Base-by-base conservation (phyloP, 2,113 vertebrate genomes). In the Seriola aureovittata region DNA sequence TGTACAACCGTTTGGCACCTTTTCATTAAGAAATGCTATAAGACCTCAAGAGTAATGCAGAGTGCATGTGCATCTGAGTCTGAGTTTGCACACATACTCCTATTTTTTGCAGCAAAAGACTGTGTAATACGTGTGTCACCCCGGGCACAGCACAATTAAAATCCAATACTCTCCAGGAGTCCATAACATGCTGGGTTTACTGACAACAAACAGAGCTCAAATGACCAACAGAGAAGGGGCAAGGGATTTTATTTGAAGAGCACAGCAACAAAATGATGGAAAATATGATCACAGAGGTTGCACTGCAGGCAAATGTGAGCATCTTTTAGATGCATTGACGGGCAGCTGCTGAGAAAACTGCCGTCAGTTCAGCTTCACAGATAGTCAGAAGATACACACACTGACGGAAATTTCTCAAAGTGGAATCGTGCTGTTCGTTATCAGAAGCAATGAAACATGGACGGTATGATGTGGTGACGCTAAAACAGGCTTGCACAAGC, bases 121-220 rank as follows among this genome's bases (percentile, higher is more conserved):
- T 68, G 16, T 85, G 75, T 80, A 89, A 88, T 79, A 79, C 79
- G 70, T 66, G 55, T 74, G 71, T 86, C 82, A 82, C 85, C 77
- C 44, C 8, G 14, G 65, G 80, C 75, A 70, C 81, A 82, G 82
- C 1, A 57, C 88, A 92, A 92, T 93, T 93, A 91, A 89, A 92
- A 93, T 86, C 72, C 82, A 88, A 89, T 89, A 75, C 83, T 89
- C 87, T 86, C 85, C 78, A 85, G 87, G 86, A 89, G 82, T 82
- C 83, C 36, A 85, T 80, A 85, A 84, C 86, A 86, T 68, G 82
- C 90, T 90, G 89, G 59, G 58, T 82, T 90, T 80, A 85, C 87
- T 86, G 87, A 91, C 85, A 92, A 84, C 6, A 29, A 88, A 58
- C 68, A 81, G 78, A 80, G 87, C 74, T 83, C 71, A 85, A 88